A percentile compares a stretch with the other conserved stretches of the same genome.
Conservation (phyloP, 2,888 invertebrate species). For the Diplolepis rosae region DNA sequence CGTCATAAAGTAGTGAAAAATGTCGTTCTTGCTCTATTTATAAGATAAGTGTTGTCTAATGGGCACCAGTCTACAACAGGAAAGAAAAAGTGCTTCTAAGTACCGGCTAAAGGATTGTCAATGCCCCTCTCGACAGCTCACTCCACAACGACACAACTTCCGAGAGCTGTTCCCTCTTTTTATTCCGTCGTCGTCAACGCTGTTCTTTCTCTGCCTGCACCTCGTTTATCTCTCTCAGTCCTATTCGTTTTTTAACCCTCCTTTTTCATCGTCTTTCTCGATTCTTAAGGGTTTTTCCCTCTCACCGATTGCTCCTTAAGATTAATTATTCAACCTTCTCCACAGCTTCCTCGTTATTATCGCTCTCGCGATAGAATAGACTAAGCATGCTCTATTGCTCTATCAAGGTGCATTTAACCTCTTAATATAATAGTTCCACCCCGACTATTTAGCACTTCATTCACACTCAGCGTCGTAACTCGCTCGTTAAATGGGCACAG, state of each 20-base stretch:
- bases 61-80: slow-evolving; percentile 32
- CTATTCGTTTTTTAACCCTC: not conserved
- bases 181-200: slow-evolving; percentile 40
- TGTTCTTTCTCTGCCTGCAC: slow-evolving; percentile 28
- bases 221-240: not conserved
- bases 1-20: not conserved
- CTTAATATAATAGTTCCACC: not conserved
- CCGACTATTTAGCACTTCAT: slow-evolving; percentile 29
- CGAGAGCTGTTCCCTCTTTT: slow-evolving; percentile 46
- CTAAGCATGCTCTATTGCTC: not conserved
- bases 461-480: slow-evolving; percentile 21
- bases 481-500: slow-evolving; percentile 26
- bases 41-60: not conserved
- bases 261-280: not conserved
- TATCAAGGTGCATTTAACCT: not conserved
- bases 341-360: slow-evolving; percentile 33
- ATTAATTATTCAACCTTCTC: slow-evolving; percentile 39
- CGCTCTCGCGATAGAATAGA: not conserved
- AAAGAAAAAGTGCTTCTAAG: slow-evolving; percentile 58
- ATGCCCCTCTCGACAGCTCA: slow-evolving; percentile 54
- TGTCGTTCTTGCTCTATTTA: slow-evolving; percentile 6
- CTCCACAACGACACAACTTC: slow-evolving; percentile 52
- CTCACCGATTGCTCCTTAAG: slow-evolving; percentile 41
- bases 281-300: slow-evolving; percentile 38
- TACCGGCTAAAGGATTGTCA: slow-evolving; percentile 64